These are phyloP conservation scores for Amazona vittata DNA, from an alignment of 2,113 vertebrate genomes.

Conservation along the genomic window DNA sequence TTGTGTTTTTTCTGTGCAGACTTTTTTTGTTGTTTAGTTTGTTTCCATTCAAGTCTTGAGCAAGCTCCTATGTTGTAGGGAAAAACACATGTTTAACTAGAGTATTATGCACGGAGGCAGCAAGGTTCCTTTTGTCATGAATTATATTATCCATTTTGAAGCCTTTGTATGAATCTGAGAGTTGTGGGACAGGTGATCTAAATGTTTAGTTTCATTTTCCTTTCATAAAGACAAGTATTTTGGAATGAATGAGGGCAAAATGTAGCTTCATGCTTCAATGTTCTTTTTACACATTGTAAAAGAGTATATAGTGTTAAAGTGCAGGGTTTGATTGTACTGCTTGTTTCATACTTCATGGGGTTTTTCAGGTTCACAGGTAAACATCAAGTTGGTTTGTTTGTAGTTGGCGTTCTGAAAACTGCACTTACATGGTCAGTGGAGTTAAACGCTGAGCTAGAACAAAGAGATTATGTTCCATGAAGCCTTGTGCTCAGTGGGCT, in stretches of 20 bases:
- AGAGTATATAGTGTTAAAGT: background rate
- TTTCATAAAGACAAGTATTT: background rate
- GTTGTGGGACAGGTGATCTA: background rate
- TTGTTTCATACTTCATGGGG: background rate
- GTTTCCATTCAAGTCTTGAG: background rate
- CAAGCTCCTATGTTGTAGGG: background rate
- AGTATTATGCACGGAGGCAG: background rate
- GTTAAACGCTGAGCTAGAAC: background rate
- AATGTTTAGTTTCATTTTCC: background rate
- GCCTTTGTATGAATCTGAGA: background rate
- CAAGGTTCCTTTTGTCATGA: background rate
- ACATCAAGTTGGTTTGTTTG: background rate
- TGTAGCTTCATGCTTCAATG: background rate
- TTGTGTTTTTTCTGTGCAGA: background rate
- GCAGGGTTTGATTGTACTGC: background rate
- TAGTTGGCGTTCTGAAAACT: background rate
- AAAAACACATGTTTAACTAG: background rate
- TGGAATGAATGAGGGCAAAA: background rate
- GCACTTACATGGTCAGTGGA: background rate
- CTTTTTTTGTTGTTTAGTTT: background rate
- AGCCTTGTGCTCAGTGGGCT: background rate
- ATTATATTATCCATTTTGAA: background rate
- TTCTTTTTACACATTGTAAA: background rate
- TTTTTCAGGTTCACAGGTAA: slow-evolving; percentile 4
- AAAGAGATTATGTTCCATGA: background rate